Percentiles rank a stretch among this genome's conserved stretches.
These are phyloP conservation scores for Ricordea florida DNA, from an alignment of 92 coral and sea anemone genomes.

Conservation along the genomic window DNA sequence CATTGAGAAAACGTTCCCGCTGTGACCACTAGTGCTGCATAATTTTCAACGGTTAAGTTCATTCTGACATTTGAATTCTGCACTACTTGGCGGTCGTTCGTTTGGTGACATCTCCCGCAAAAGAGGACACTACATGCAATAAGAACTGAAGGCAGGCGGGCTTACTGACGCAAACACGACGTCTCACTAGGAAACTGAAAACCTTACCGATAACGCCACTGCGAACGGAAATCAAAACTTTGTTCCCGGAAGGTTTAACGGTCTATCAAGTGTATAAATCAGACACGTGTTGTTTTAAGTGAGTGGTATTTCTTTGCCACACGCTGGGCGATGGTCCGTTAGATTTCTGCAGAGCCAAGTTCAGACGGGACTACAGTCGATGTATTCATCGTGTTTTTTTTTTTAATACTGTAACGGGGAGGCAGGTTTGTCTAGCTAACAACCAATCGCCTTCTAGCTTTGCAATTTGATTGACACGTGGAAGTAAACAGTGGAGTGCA, in stretches of 20 bases:
- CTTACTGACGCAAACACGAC: no score
- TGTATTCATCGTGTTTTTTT: not conserved
- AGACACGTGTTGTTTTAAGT: not conserved
- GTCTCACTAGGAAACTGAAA: no score
- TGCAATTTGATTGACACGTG: constrained; percentile 64
- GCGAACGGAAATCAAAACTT: no score
- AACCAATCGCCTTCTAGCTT: constrained; percentile 63
- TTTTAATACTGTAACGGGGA: not conserved
- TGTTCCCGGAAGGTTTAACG: not conserved
- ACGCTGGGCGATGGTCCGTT: constrained; percentile 18
- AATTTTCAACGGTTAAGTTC: constrained; percentile 13
- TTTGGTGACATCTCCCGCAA: no score
- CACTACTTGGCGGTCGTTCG: no score
- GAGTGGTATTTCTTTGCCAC: not conserved
- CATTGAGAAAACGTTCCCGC: not conserved
- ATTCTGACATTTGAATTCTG: constrained; percentile 16
- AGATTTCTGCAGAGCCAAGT: no score
- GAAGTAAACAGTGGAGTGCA: constrained; percentile 56
- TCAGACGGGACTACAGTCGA: no score
- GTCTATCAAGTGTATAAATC: not conserved
- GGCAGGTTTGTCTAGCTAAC: not conserved
- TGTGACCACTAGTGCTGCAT: not conserved
- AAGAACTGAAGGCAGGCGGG: no score
- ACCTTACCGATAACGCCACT: no score
- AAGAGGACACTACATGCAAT: no score